Evolutionary conservation across 2,888 invertebrate genomes (phyloP), one percentile per base, ranked within the genome.

Genomic region (Dryobotodes eremita): DNA sequence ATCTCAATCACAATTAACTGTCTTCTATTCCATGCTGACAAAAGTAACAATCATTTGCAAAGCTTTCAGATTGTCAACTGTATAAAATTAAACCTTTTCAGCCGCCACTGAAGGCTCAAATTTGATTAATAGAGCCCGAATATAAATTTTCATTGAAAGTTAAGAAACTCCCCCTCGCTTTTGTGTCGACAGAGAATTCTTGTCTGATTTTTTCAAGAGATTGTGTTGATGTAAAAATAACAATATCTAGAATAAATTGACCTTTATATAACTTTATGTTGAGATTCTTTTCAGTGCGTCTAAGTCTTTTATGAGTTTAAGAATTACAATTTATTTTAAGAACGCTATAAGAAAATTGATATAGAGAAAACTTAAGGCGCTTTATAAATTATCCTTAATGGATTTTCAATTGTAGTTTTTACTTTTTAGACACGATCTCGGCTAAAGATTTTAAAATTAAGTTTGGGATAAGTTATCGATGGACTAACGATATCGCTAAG

Each of bases 1-100:
- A 72, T 87, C 87, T 86, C 84, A 86, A 86, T 90, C 88, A 86
- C 92, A 92, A 93, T 94, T 93, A 92, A 91, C 89, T 77, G 84
- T 77, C 79, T 80, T 71, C 86, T 84, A 87, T 91, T 91, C 88
- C 82, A 83, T 88, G 90, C 91, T 89, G 89, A 92, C 91, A 92
- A 92, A 91, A 91, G 92, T 92, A 88, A 89, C 90, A 92, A 91
- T 92, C 89, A 80, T 83, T 78, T 77, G 83, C 83, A 86, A 87
- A 83, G 84, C 77, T 78, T 79, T 80, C 73, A 75, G n/a, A 78
- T 79, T 83, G 62, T 84, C 72, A 64, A 59, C 73, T 26, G 42
- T 81, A 86, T 65, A 76, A 90, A 83, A 88, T 82, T 79, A 79
- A 72, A 84, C 89, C 89, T 87, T 90, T 85, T 88, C 46, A 68